phyloP scores from a whole-genome alignment of 2,888 invertebrate genomes.

The Portevinia maculata region DNA sequence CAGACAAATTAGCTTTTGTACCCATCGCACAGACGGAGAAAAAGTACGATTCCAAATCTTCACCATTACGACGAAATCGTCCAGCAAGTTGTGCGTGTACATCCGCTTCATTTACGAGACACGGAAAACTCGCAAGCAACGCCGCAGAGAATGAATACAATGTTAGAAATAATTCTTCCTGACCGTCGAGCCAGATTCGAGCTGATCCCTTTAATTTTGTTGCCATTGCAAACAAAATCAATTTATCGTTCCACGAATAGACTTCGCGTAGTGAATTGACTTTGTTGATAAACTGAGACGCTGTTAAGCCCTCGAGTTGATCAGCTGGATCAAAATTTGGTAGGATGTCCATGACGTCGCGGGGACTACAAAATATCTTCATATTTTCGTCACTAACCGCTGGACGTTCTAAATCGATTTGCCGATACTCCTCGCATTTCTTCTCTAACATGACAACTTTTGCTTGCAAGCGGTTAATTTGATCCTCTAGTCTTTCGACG shows the following conservation, averaged over 20 bases:
- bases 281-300: not conserved
- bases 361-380: slow-evolving; percentile 4
- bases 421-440: slow-evolving; percentile 4
- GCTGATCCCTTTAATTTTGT: slow-evolving; percentile 27
- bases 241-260: slow-evolving; percentile 28
- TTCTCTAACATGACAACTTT: not conserved
- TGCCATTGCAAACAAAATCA: slow-evolving; percentile 22
- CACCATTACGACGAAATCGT: not conserved
- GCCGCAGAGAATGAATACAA: not conserved
- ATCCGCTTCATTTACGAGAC: slow-evolving; percentile 19
- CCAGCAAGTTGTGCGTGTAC: slow-evolving; percentile 14
- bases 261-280: slow-evolving; percentile 20
- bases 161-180: slow-evolving; percentile 21
- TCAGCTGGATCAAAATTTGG: slow-evolving; percentile 5
- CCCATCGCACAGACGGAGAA: slow-evolving; percentile 32
- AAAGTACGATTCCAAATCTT: slow-evolving; percentile 38
- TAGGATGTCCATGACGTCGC: not conserved
- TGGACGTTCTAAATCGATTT: not conserved
- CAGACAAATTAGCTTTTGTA: slow-evolving; percentile 24
- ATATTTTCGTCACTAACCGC: not conserved
- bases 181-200: slow-evolving; percentile 18
- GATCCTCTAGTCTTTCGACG: not conserved
- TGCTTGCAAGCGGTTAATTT: not conserved
- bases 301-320: slow-evolving; percentile 5
- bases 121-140: slow-evolving; percentile 17